phyloP scores from a whole-genome alignment of 2,888 invertebrate genomes.

The Carabus problematicus region DNA sequence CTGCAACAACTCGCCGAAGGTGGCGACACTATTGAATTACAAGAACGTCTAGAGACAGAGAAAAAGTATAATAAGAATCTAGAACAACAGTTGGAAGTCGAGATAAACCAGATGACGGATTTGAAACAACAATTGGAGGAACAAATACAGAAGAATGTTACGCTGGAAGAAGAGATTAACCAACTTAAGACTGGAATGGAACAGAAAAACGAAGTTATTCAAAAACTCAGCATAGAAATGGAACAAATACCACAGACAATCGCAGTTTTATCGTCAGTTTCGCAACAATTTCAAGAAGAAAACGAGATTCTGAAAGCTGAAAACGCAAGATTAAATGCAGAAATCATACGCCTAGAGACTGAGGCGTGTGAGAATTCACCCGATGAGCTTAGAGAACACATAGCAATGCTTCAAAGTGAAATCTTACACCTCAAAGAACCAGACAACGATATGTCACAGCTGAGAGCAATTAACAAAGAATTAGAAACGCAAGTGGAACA shows the following conservation, averaged over 20 bases:
- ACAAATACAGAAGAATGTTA: no score
- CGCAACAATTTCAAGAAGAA: conserved; percentile 30
- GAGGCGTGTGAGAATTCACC: not conserved
- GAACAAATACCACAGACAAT: conserved; percentile 34
- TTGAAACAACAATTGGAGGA: not conserved
- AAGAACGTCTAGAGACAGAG: not conserved
- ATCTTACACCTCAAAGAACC: not conserved
- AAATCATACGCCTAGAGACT: conserved; percentile 48
- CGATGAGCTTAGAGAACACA: not conserved
- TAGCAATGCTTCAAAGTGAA: not conserved
- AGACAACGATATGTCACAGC: not conserved
- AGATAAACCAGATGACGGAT: not conserved
- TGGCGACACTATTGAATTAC: not conserved
- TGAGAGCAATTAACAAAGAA: conserved; percentile 5
- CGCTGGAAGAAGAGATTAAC: conserved; percentile 24
- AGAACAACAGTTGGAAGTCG: not conserved
- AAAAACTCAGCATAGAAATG: conserved; percentile 20
- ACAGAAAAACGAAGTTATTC: conserved; percentile 10
- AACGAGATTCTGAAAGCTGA: conserved; percentile 44
- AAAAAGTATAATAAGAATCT: not conserved
- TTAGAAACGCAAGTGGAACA: conserved; percentile 12
- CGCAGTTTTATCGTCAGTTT: conserved; percentile 29
- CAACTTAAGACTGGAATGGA: conserved; percentile 17
- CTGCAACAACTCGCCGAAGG: not conserved
- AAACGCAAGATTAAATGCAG: conserved; percentile 49